These are phyloP conservation scores for Pristiophorus japonicus DNA, from an alignment of 2,113 vertebrate species.

Conservation along the genomic window DNA sequence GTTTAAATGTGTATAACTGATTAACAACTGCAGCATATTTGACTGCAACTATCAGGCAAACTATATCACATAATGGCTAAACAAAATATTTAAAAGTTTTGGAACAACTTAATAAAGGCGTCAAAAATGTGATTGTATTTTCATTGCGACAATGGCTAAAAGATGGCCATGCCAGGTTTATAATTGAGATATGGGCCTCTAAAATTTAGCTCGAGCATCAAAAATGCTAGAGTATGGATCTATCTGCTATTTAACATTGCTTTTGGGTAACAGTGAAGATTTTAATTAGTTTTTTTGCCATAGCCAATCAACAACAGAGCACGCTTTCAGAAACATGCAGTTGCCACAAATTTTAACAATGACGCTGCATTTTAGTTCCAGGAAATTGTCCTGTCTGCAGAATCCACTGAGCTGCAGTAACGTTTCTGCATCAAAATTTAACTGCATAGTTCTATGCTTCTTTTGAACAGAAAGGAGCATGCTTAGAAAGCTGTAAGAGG, in stretches of 20 bases:
- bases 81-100: too few species aligned
- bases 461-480: background rate
- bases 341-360: background rate
- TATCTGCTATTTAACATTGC: background rate
- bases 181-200: too few species aligned
- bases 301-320: background rate
- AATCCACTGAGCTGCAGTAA: background rate
- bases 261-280: background rate
- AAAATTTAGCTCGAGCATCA: too few species aligned
- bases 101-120: too few species aligned
- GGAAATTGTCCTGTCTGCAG: background rate
- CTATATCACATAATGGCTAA: too few species aligned
- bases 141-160: too few species aligned
- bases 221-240: too few species aligned
- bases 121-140: too few species aligned
- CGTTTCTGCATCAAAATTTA: background rate
- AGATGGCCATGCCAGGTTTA: too few species aligned
- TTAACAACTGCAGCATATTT: too few species aligned
- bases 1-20: too few species aligned
- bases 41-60: too few species aligned
- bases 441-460: background rate
- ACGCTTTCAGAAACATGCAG: background rate
- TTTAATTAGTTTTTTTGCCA: background rate
- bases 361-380: background rate
- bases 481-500: background rate